A percentile compares a stretch with the other conserved stretches of the same genome.
phyloP scores from a whole-genome alignment of 2,888 invertebrate species.

The Eupithecia subumbrata region DNA sequence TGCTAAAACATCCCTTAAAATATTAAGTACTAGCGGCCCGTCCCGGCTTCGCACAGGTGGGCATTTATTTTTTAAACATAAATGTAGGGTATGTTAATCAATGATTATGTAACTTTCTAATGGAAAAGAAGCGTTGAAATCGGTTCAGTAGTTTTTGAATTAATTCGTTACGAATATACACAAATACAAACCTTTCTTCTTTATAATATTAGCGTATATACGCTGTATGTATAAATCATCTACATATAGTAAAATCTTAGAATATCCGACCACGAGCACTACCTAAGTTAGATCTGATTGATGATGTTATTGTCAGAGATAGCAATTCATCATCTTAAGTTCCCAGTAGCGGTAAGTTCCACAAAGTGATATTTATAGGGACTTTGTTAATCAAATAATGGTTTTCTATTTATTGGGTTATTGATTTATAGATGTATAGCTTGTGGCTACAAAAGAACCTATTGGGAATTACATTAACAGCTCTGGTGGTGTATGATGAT shows the following conservation, averaged over 20 bases:
- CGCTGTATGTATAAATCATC: neutral
- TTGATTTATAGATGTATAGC: neutral
- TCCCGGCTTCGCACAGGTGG: too few relatives aligned
- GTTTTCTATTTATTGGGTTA: constrained; percentile 7
- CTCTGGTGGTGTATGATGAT: neutral
- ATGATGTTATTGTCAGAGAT: constrained; percentile 39
- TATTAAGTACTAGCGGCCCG: too few relatives aligned
- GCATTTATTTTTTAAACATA: too few relatives aligned
- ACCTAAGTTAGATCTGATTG: constrained; percentile 37
- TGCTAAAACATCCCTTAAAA: too few relatives aligned
- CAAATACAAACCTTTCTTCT: too few relatives aligned
- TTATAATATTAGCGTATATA: too few relatives aligned
- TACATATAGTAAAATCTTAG: constrained; percentile 2
- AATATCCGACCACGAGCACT: constrained; percentile 6
- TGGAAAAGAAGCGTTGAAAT: too few relatives aligned
- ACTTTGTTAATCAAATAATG: neutral
- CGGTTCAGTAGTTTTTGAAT: too few relatives aligned
- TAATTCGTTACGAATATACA: too few relatives aligned
- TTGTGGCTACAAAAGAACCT: neutral
- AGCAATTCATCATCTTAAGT: constrained; percentile 38
- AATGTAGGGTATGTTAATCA: too few relatives aligned
- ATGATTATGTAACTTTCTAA: too few relatives aligned
- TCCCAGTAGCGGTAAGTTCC: constrained; percentile 20
- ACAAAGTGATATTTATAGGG: neutral
- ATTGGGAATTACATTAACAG: neutral